phyloP scores from a whole-genome alignment of 2,113 vertebrate species.

The Alosa alosa region DNA sequence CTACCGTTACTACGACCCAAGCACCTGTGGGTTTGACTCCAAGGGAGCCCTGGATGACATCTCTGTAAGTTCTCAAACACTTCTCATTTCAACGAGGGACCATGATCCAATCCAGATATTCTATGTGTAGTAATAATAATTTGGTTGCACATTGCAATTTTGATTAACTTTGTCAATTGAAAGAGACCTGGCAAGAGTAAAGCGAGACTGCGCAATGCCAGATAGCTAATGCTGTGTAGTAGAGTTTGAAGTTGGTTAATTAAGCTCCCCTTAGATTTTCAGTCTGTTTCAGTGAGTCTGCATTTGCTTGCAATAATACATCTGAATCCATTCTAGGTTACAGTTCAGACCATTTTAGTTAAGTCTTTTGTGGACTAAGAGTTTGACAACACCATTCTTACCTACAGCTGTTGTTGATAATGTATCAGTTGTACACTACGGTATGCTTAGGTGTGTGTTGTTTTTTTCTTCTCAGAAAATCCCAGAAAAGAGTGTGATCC shows the following conservation, averaged over 20 bases:
- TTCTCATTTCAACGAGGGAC: neutral
- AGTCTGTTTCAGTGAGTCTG: neutral
- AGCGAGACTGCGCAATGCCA: too few species aligned
- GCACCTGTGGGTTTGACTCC: constrained; percentile 93
- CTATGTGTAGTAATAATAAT: too few species aligned
- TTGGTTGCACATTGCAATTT: too few species aligned
- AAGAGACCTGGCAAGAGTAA: too few species aligned
- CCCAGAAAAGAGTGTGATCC: constrained; percentile 87
- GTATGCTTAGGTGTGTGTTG: neutral
- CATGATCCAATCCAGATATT: neutral
- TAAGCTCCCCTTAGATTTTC: too few species aligned
- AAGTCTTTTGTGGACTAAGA: neutral
- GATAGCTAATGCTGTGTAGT: too few species aligned
- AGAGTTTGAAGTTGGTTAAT: too few species aligned
- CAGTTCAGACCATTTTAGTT: neutral
- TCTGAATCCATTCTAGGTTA: neutral
- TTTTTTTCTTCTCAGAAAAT: constrained; percentile 80
- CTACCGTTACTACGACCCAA: constrained; percentile 92
- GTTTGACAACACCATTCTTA: too few species aligned
- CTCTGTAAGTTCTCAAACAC: constrained; percentile 75
- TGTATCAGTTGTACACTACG: neutral
- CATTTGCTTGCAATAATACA: neutral
- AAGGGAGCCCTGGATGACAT: constrained; percentile 91
- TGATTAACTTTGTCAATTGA: too few species aligned
- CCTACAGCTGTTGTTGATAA: neutral